Base-by-base conservation (phyloP, 1,140 invertebrate genomes). In the Drosophila ohnishii region DNA sequence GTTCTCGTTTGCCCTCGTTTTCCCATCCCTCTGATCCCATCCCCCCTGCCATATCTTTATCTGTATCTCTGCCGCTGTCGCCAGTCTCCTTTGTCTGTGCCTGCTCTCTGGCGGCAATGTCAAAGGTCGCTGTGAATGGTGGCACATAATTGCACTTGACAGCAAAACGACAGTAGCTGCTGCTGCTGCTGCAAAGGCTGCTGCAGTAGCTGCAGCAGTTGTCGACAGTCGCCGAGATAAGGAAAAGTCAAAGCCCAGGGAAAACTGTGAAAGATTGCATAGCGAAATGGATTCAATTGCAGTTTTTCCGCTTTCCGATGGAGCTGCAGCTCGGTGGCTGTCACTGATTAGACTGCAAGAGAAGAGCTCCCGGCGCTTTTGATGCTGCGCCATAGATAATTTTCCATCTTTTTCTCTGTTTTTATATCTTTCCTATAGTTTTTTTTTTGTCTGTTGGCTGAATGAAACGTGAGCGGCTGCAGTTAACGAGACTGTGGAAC, bases 261-360 rank as follows among this genome's bases (percentile, higher is more conserved):
- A 67, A 80, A 80, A 82, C 80, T 84, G 81, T 73, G 81, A 84
- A 84, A 80, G 81, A 84, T 84, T 80, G 77, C 80, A 85, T 77
- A 61, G 80, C 77, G 69, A 85, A 84, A 75, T 84, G 80, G 72
- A 75, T 84, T 80, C 81, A 84, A 84, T 84, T 84, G 80, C 81
- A 73, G 75, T 39, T 71, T 71, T 71, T 57, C 65, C 65, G 51
- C 69, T 71, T 59, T 39, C 65, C 69, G 44, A 50, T 72, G 69
- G 9, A 55, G 44, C 69, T 50, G 51, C 69, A 66, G 65, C 65
- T 66, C 62, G 56, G 47, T 67, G 77, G 25, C 72, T 73, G 80
- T 80, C 80, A 69, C 77, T 80, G 80, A 84, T 83, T 80, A 83
- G 78, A 69, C 79, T 72, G 71, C 3, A 10, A 32, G 56, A 50